Percentiles rank a stretch among this genome's conserved stretches.
These are phyloP conservation scores for Daubentonia madagascariensis DNA, from an alignment of 2,113 vertebrate species.

Conservation along the genomic window DNA sequence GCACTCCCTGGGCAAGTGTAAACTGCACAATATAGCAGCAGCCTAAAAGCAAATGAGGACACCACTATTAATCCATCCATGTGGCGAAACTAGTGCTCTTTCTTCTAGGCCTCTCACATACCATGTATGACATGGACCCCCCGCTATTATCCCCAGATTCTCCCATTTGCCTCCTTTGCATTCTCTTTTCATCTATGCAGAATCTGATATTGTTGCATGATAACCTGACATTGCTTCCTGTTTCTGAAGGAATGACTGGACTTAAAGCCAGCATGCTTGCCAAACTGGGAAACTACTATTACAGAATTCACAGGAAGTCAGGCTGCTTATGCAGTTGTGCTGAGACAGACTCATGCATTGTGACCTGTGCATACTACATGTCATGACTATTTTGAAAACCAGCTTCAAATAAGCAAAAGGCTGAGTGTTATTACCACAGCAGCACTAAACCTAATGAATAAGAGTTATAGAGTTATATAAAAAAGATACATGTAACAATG, in stretches of 20 bases:
- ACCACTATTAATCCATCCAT: neutral
- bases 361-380: neutral
- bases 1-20: slow-evolving; percentile 14
- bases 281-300: neutral
- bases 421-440: neutral
- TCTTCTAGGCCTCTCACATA: neutral
- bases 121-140: neutral
- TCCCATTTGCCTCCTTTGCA: too few species aligned
- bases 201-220: neutral
- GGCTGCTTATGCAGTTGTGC: neutral
- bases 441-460: neutral
- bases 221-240: slow-evolving; percentile 7
- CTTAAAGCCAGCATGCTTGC: neutral
- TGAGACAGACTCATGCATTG: neutral
- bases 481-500: neutral
- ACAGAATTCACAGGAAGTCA: neutral
- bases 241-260: neutral
- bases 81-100: neutral
- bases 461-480: neutral
- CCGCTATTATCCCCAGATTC: too few species aligned
- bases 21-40: neutral
- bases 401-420: neutral
- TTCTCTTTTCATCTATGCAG: neutral
- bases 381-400: neutral
- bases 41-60: neutral